Conservation (phyloP, 2,113 vertebrate genomes). For the Ceuthmochares aereus region DNA sequence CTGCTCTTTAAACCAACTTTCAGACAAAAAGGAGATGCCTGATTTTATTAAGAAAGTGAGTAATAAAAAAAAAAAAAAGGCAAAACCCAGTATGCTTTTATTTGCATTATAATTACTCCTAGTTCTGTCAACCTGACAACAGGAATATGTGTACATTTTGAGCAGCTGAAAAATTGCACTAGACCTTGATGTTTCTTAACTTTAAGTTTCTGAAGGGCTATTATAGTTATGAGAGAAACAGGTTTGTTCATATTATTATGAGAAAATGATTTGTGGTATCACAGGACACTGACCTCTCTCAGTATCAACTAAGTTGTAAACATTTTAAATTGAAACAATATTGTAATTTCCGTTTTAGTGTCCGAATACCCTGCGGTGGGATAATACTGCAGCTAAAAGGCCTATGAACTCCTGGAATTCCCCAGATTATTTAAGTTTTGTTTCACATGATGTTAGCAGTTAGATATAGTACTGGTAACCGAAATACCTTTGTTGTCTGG, state of each 20-base stretch:
- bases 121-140: background rate
- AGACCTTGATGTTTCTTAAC: background rate
- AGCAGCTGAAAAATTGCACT: background rate
- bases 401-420: background rate
- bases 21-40: conserved; percentile 88
- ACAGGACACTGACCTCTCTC: conserved; percentile 1
- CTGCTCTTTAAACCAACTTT: conserved; percentile 84
- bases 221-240: background rate
- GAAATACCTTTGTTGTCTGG: background rate
- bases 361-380: background rate
- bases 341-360: background rate
- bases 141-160: background rate
- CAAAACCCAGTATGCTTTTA: background rate
- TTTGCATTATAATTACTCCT: background rate
- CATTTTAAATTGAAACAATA: conserved; percentile 3
- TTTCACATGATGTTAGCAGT: background rate
- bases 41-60: conserved; percentile 95
- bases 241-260: background rate
- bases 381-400: background rate
- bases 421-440: background rate
- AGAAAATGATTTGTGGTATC: background rate
- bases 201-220: background rate
- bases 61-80: background rate
- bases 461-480: background rate
- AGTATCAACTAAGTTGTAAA: conserved; percentile 19